Conservation (phyloP, 2,888 invertebrate species). For the Lissocephala sabroskyi region DNA sequence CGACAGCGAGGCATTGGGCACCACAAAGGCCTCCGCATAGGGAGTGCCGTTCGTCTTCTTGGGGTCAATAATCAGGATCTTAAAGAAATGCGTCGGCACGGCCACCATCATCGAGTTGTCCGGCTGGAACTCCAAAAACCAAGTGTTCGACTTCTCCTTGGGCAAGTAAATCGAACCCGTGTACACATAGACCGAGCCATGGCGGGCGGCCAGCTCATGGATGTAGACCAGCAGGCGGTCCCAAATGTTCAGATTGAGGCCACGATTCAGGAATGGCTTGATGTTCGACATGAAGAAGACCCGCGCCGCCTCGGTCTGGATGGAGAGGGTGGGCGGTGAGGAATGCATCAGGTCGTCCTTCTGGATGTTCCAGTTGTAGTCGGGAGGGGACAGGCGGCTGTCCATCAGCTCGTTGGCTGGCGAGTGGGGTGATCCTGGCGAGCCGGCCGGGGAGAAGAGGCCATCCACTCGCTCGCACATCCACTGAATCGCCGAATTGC, state of each 20-base stretch:
- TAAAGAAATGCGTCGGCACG: slow-evolving; percentile 49
- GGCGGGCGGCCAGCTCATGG: slow-evolving; percentile 20
- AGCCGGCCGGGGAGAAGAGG: too few species aligned
- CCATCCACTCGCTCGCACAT: slow-evolving; percentile 42
- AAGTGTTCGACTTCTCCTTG: slow-evolving; percentile 30
- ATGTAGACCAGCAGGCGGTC: slow-evolving; percentile 34
- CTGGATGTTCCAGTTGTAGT: too few species aligned
- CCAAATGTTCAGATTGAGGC: slow-evolving; percentile 41
- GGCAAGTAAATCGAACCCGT: slow-evolving; percentile 53
- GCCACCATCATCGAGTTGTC: slow-evolving; percentile 45
- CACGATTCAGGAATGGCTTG: slow-evolving; percentile 38
- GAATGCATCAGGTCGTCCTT: neutral
- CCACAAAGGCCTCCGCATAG: slow-evolving; percentile 51
- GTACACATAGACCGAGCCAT: slow-evolving; percentile 38
- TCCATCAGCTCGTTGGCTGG: too few species aligned
- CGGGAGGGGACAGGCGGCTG: too few species aligned
- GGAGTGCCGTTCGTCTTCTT: slow-evolving; percentile 22
- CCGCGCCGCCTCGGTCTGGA: slow-evolving; percentile 44
- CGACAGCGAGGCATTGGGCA: slow-evolving; percentile 32
- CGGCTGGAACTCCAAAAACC: slow-evolving; percentile 48
- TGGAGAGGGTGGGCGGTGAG: neutral
- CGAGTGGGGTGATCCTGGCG: neutral
- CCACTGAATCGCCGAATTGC: slow-evolving; percentile 46
- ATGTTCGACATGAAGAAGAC: slow-evolving; percentile 52
- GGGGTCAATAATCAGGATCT: slow-evolving; percentile 43